Conservation (phyloP, 2,888 invertebrate genomes). For the Malacosoma neustria region DNA sequence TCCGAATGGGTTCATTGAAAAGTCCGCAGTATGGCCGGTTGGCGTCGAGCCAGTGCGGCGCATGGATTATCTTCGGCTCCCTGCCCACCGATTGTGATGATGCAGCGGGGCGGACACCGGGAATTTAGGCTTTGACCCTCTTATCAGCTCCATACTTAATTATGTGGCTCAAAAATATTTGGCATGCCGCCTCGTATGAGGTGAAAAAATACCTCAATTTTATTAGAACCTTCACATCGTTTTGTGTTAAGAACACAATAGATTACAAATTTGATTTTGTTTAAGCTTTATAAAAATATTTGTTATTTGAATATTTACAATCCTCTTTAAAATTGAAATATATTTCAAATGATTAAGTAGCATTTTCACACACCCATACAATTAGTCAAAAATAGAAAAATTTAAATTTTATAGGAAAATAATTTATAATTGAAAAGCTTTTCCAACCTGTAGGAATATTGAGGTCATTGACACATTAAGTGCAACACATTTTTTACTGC, state of each 20-base stretch:
- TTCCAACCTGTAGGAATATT: too few relatives aligned
- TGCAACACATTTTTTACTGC: too few relatives aligned
- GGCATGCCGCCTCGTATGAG: not conserved
- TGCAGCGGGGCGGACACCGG: constrained; percentile 38
- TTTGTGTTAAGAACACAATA: too few relatives aligned
- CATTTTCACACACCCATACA: too few relatives aligned
- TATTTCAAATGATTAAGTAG: too few relatives aligned
- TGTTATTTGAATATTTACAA: too few relatives aligned
- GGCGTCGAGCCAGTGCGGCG: constrained; percentile 55
- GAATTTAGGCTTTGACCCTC: constrained; percentile 39
- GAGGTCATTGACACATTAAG: too few relatives aligned
- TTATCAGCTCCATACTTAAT: constrained; percentile 39
- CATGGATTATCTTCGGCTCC: constrained; percentile 58
- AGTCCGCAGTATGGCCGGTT: constrained; percentile 67
- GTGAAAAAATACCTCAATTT: not conserved
- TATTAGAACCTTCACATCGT: too few relatives aligned
- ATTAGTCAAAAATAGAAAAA: too few relatives aligned
- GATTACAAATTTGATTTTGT: not conserved
- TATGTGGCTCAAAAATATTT: constrained; percentile 18
- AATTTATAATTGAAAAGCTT: too few relatives aligned
- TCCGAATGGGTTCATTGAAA: constrained; percentile 68
- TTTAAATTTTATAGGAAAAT: too few relatives aligned
- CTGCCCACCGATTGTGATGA: constrained; percentile 62
- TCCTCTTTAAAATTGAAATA: too few relatives aligned
- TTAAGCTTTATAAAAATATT: not conserved